Evolutionary conservation across 1,140 invertebrate genomes (phyloP).

Genomic region (Tetramorium parvispinum): DNA sequence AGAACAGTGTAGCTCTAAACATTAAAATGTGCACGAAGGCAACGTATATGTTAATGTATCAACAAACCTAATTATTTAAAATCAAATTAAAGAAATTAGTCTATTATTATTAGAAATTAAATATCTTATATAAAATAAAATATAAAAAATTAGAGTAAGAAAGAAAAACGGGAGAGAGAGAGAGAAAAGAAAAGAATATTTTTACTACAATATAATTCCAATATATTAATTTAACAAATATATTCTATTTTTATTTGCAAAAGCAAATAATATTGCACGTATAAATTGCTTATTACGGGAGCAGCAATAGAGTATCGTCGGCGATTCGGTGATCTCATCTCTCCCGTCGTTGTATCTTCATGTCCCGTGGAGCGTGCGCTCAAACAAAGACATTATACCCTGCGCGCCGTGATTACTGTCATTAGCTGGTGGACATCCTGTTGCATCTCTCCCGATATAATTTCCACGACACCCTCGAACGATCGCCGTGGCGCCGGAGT

Average conservation of each 20-base stretch:
- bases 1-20: not conserved
- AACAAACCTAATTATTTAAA: not conserved
- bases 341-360: not conserved
- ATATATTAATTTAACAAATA: not conserved
- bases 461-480: conserved; percentile 68
- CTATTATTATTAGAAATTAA: not conserved
- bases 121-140: not conserved
- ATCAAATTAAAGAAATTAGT: not conserved
- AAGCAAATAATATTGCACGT: not conserved
- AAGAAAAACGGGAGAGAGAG: not conserved
- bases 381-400: conserved; percentile 78
- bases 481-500: conserved; percentile 7
- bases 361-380: conserved; percentile 28
- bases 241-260: not conserved
- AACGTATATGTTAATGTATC: not conserved
- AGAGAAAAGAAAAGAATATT: not conserved
- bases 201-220: not conserved
- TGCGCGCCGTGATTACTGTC: conserved; percentile 72
- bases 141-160: not conserved
- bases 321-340: conserved; percentile 18
- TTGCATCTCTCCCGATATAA: conserved; percentile 64
- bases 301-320: conserved; percentile 19
- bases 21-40: not conserved
- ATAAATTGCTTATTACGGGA: conserved; percentile 16
- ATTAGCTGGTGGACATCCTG: conserved; percentile 74